Evolutionary conservation across 2,888 invertebrate species (phyloP).

Genomic region (Blera fallax): DNA sequence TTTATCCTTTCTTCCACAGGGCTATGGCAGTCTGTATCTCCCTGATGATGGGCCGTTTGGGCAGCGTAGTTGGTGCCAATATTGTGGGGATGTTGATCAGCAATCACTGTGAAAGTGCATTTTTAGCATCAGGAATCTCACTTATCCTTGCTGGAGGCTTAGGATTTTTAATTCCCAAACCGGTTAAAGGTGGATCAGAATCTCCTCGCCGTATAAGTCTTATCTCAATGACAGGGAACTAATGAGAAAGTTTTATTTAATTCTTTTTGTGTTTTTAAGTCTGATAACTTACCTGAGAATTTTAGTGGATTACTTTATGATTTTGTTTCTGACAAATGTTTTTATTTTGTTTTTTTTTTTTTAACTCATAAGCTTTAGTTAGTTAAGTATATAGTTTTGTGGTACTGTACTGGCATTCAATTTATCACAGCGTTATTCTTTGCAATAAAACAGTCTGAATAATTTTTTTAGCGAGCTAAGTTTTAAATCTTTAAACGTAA

Average conservation of each 20-base stretch:
- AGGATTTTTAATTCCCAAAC: constrained; percentile 75
- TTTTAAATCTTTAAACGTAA: too few relatives aligned
- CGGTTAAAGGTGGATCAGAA: constrained; percentile 50
- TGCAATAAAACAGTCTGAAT: constrained; percentile 36
- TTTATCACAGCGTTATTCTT: constrained; percentile 24
- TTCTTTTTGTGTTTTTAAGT: constrained; percentile 51
- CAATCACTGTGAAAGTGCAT: constrained; percentile 81
- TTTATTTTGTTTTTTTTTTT: constrained; percentile 33
- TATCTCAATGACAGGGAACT: constrained; percentile 77
- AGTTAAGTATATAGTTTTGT: constrained; percentile 27
- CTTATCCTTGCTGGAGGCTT: constrained; percentile 76
- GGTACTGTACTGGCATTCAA: constrained; percentile 11
- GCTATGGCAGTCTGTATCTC: constrained; percentile 83
- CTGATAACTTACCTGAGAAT: constrained; percentile 72
- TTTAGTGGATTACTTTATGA: constrained; percentile 29
- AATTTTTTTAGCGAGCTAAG: background rate
- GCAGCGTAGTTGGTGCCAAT: constrained; percentile 82
- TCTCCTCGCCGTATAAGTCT: constrained; percentile 74
- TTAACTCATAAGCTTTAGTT: constrained; percentile 26
- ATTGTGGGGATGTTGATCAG: constrained; percentile 81
- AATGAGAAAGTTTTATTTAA: constrained; percentile 26
- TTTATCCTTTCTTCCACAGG: constrained; percentile 73
- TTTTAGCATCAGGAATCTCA: constrained; percentile 76
- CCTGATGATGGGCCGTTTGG: constrained; percentile 83
- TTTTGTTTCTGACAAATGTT: constrained; percentile 35